phyloP scores from a whole-genome alignment of 2,888 invertebrate species.

The Epistrophella euchroma region DNA sequence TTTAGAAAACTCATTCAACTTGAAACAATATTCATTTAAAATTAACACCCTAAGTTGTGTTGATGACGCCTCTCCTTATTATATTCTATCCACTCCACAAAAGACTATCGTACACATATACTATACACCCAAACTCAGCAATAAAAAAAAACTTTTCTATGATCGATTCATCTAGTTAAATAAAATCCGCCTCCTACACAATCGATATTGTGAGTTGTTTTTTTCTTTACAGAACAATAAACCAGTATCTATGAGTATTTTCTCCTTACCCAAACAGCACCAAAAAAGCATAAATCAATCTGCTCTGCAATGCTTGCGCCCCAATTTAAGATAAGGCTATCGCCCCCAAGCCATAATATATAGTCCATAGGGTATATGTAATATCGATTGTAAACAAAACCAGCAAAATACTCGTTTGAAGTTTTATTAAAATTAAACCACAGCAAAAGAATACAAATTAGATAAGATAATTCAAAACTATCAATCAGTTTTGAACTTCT shows the following conservation, averaged over 20 bases:
- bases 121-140: neutral
- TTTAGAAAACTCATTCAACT: too few relatives aligned
- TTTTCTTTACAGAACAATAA: neutral
- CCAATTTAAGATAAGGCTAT: conserved; percentile 32
- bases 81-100: too few relatives aligned
- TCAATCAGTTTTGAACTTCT: conserved; percentile 32
- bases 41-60: neutral
- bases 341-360: neutral
- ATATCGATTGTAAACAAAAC: conserved; percentile 23
- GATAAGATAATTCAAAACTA: conserved; percentile 52
- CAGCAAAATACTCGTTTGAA: neutral
- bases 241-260: conserved; percentile 8
- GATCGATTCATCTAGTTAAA: conserved; percentile 13
- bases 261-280: neutral
- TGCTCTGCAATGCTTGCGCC: conserved; percentile 7
- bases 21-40: neutral
- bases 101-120: too few relatives aligned
- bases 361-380: neutral
- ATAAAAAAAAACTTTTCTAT: conserved; percentile 18
- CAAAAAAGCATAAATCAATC: conserved; percentile 36
- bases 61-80: conserved; percentile 3
- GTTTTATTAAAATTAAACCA: conserved; percentile 18
- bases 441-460: conserved; percentile 4
- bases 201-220: conserved; percentile 10
- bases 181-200: conserved; percentile 42